Conservation (phyloP, 2,113 vertebrate genomes). For the Calypte anna region DNA sequence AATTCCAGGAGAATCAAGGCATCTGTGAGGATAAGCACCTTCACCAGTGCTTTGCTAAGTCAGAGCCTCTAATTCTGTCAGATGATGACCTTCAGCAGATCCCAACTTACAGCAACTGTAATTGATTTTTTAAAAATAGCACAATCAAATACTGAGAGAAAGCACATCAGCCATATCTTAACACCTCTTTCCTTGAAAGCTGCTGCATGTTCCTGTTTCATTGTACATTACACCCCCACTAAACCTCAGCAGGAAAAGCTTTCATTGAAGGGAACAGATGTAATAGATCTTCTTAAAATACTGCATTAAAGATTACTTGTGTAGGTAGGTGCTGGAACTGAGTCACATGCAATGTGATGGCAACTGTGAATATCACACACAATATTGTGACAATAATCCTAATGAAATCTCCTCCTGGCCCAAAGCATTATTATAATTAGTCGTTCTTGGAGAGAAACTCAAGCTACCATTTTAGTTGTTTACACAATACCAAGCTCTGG, state of each 20-base stretch:
- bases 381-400: conserved; percentile 62
- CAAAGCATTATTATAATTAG: background rate
- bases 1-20: conserved; percentile 11
- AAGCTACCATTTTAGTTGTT: background rate
- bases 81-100: background rate
- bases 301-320: background rate
- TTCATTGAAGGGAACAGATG: background rate
- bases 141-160: background rate
- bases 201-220: background rate
- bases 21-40: background rate
- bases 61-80: background rate
- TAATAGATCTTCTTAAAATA: conserved; percentile 3
- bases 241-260: conserved; percentile 17
- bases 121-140: conserved; percentile 48
- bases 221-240: background rate
- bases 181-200: conserved; percentile 28
- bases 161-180: background rate
- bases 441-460: background rate
- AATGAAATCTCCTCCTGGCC: conserved; percentile 29
- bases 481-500: background rate
- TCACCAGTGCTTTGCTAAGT: background rate
- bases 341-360: conserved; percentile 8
- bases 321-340: background rate
- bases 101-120: background rate
- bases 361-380: conserved; percentile 23